Percentiles rank a stretch among this genome's conserved stretches.
These are phyloP conservation scores for Diadumene lineata DNA, from an alignment of 92 coral and sea anemone genomes.

Conservation along the genomic window DNA sequence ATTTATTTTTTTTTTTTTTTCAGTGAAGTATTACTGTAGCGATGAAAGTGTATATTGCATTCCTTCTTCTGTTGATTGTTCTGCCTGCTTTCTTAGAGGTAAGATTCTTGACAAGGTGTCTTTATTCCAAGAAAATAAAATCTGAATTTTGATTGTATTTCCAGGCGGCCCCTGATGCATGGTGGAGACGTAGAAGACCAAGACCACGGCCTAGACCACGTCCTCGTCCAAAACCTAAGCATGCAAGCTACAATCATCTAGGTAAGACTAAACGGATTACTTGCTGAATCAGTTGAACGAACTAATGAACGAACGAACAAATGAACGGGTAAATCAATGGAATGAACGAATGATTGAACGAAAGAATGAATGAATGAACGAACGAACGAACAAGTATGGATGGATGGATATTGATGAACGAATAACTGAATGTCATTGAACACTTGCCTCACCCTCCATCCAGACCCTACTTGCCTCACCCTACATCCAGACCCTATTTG, in stretches of 20 bases:
- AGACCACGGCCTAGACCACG: background rate
- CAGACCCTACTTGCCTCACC: too few species aligned
- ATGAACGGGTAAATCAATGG: too few species aligned
- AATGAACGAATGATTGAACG: too few species aligned
- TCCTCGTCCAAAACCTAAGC: background rate
- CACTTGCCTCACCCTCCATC: too few species aligned
- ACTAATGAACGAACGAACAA: too few species aligned
- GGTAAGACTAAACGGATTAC: background rate
- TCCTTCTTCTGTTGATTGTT: background rate
- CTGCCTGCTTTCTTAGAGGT: slow-evolving; percentile 2
- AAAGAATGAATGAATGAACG: too few species aligned
- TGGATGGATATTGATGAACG: too few species aligned
- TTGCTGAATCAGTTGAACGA: background rate
- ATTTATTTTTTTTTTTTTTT: background rate
- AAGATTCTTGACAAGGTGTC: too few species aligned
- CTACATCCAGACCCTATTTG: too few species aligned
- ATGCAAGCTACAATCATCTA: background rate
- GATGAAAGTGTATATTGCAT: background rate
- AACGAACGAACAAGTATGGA: too few species aligned
- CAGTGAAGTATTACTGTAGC: background rate
- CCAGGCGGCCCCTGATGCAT: background rate
- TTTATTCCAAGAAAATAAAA: background rate
- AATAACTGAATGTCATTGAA: too few species aligned
- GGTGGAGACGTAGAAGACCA: background rate
- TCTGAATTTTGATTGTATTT: background rate